These are phyloP conservation scores for Vesta saturnalis DNA, from an alignment of 2,888 invertebrate species.

Conservation along the genomic window DNA sequence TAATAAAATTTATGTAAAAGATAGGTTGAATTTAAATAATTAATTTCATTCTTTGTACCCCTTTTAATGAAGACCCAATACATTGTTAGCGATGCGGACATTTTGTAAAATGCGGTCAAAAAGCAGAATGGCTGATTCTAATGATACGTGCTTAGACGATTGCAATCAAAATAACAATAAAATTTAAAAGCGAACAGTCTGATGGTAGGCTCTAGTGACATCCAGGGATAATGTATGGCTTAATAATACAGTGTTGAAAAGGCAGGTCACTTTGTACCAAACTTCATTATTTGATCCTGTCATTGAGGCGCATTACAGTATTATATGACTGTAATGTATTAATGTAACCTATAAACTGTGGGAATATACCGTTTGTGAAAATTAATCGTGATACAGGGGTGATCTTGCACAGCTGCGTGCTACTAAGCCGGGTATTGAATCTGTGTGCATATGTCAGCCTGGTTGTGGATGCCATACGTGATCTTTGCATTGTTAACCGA, in stretches of 20 bases:
- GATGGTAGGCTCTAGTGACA: constrained; percentile 55
- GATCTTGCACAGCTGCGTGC: constrained; percentile 58
- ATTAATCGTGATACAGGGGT: constrained; percentile 53
- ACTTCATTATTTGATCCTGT: constrained; percentile 62
- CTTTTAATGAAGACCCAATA: background rate
- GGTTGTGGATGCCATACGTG: constrained; percentile 55
- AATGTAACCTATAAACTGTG: background rate
- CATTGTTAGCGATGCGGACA: constrained; percentile 51
- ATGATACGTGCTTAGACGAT: constrained; percentile 52
- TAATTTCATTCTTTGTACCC: background rate
- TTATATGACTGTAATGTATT: constrained; percentile 46
- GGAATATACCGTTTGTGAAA: constrained; percentile 38
- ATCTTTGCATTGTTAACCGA: constrained; percentile 53
- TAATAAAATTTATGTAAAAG: background rate
- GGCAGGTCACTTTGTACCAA: constrained; percentile 64
- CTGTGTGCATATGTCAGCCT: constrained; percentile 61
- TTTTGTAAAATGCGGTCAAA: constrained; percentile 56
- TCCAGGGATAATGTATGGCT: constrained; percentile 61
- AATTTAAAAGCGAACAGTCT: constrained; percentile 36
- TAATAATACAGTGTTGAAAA: constrained; percentile 64
- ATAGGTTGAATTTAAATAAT: too few relatives aligned
- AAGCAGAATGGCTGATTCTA: constrained; percentile 56
- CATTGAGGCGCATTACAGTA: constrained; percentile 51
- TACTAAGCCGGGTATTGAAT: constrained; percentile 58
- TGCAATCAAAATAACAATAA: constrained; percentile 35